phyloP scores from a whole-genome alignment of 64 coral and sea anemone genomes.

The Astreopora myriophthalma region DNA sequence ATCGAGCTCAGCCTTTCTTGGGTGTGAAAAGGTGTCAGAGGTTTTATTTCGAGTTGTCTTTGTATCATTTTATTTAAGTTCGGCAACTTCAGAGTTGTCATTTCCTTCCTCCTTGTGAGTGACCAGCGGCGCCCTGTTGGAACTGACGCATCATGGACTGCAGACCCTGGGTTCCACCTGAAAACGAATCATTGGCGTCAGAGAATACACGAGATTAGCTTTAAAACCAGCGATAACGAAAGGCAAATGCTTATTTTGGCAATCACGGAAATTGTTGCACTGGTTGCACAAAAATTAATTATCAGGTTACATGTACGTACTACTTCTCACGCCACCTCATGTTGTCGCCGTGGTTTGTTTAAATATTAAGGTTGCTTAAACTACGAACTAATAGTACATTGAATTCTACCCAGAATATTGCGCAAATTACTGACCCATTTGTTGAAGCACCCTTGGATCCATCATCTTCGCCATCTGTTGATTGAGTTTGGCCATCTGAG shows the following conservation, averaged over 20 bases:
- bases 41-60: not conserved
- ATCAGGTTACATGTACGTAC: too few relatives aligned
- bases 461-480: conserved; percentile 99
- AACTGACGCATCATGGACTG: conserved; percentile 97
- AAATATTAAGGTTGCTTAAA: too few relatives aligned
- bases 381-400: not conserved
- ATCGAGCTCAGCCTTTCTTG: not conserved
- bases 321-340: too few relatives aligned
- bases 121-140: conserved; percentile 59
- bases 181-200: not conserved
- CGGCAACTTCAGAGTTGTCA: not conserved
- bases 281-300: too few relatives aligned
- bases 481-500: conserved; percentile 98
- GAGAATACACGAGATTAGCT: not conserved
- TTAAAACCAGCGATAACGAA: not conserved
- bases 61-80: not conserved
- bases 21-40: not conserved
- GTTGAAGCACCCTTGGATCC: conserved; percentile 95
- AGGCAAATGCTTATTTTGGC: not conserved
- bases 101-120: conserved; percentile 1
- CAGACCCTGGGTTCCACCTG: conserved; percentile 91
- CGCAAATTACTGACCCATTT: conserved; percentile 87
- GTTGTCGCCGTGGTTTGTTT: too few relatives aligned
- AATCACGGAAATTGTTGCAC: too few relatives aligned
- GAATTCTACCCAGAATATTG: not conserved